Base-by-base conservation (phyloP, 2,888 invertebrate genomes). In the Steinernema carpocapsae region DNA sequence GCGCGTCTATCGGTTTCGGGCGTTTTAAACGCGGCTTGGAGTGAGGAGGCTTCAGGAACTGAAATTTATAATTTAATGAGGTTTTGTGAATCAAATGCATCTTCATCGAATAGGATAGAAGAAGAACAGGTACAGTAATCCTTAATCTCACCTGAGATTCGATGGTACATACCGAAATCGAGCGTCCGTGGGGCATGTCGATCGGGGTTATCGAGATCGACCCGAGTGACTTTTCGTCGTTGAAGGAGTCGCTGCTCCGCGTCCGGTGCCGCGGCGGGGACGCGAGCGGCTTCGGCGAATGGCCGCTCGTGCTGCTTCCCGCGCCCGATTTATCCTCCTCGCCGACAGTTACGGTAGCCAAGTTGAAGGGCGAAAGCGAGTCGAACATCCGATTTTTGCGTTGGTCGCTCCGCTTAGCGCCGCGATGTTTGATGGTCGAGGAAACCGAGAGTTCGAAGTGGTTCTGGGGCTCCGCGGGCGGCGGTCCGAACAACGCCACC, bases 191-290 rank as follows among this genome's bases (percentile, higher is more conserved):
- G 14, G 59, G 51, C 17, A 42, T 48, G 71, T 82, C 82, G 26
- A 79, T 70, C 14, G 83, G 83, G n/a, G 83, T 83, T 19, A 83
- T 83, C 0, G 82, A 82, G 24, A 83, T 81, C 0, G 81, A 80
- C 24, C 78, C 80, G 46, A 78, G 76, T 17, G 78, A 79, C n/a
- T 75, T 76, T 19, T 74, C 70, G 70, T 74, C 74, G 19, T 42
- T 46, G 29, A 74, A 71, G 7, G 74, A 74, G 45, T 74, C 70
- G 71, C 74, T 74, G 71, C 74, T 74, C 14, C 52, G 71, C 4
- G 71, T 46, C 7, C 43, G 19, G 22, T 71, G 45, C 45, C 71
- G 1, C 45, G 71, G 32, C 2, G 64, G 64, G 17, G 64, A 64
- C 7, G 56, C 56, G 56, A 17, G 2, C 32, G 64, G 26, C 37